Base-by-base conservation (phyloP, 2,113 vertebrate genomes). In the Corythaixoides concolor region DNA sequence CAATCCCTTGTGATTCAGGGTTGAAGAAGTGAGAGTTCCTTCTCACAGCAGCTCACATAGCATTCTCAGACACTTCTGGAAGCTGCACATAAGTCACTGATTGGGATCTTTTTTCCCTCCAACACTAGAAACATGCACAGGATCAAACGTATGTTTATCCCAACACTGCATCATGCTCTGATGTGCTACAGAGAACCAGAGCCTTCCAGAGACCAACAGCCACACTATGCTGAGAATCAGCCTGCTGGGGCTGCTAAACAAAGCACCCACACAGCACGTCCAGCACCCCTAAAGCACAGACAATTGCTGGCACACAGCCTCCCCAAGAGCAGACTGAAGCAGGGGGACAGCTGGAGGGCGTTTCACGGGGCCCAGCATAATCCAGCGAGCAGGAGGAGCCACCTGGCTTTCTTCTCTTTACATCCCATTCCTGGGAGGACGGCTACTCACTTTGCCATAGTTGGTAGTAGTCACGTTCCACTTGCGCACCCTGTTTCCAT, bases 401-500 rank as follows among this genome's bases (percentile, higher is more conserved):
- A 56, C 14, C 55, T 67, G 28, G 28, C 30, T 93, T 93, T 80
- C 72, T 84, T 63, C 59, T 85, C 78, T 37, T 72, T 53, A 43
- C 47, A 53, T 20, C 12, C 67, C 1, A 0, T 7, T 60, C 49
- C 73, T 66, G n/a, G 41, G 30, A 78, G 58, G 32, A 60, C n/a
- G 78, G 60, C 77, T 58, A 93, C 98, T 98, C 96, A 99, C 99
- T 98, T 99, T 99, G 93, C 99, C 99, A 6, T 99, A 99, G 96
- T 99, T 99, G 3, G 99, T 99, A 2, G 99, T 99, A 2, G 99
- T 99, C 84, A 99, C 99, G 0, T 99, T 99, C 99, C 99, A 99
- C 95, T 99, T 99, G 89, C 99, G 98, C 24, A 99, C 99, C 78
- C 99, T 94, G 98, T 99, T 99, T 22, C 99, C 99, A 22, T 99